Evolutionary conservation across 2,888 invertebrate species (phyloP).

Genomic region (Dryadula phaetusa): DNA sequence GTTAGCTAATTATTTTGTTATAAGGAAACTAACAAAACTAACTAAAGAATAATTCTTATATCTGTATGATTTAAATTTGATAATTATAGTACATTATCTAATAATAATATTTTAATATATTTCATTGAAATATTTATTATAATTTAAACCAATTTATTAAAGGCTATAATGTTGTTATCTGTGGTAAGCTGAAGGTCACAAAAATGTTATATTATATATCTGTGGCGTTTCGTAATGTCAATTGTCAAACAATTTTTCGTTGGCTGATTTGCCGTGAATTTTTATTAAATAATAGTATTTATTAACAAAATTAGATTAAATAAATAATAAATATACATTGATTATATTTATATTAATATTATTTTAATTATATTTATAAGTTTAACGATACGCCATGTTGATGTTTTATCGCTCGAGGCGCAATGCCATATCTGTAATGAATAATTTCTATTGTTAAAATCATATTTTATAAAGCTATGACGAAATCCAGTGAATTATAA

Average conservation of each 20-base stretch:
- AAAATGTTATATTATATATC: constrained; percentile 26
- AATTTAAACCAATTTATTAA: no score
- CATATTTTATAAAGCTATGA: constrained; percentile 57
- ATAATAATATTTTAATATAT: not conserved
- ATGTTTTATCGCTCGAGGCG: constrained; percentile 47
- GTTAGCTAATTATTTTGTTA: not conserved
- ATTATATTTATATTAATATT: constrained; percentile 28
- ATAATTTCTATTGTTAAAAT: constrained; percentile 49
- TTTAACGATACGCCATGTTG: constrained; percentile 39
- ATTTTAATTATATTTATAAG: constrained; percentile 29
- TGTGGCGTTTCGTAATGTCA: constrained; percentile 45
- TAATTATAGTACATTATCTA: not conserved
- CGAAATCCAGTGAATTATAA: constrained; percentile 53
- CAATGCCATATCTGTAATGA: constrained; percentile 53
- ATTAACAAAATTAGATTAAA: constrained; percentile 22
- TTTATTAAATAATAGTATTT: constrained; percentile 30
- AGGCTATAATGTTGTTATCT: not conserved
- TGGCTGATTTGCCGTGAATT: constrained; percentile 43
- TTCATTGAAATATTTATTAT: not conserved
- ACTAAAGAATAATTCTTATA: not conserved
- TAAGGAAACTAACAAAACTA: no score
- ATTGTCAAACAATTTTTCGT: constrained; percentile 50
- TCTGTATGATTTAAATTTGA: not conserved
- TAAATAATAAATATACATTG: constrained; percentile 15
- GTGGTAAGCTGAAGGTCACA: constrained; percentile 21